Conservation (phyloP, 2,888 invertebrate genomes). For the Tryphoninae sp. region DNA sequence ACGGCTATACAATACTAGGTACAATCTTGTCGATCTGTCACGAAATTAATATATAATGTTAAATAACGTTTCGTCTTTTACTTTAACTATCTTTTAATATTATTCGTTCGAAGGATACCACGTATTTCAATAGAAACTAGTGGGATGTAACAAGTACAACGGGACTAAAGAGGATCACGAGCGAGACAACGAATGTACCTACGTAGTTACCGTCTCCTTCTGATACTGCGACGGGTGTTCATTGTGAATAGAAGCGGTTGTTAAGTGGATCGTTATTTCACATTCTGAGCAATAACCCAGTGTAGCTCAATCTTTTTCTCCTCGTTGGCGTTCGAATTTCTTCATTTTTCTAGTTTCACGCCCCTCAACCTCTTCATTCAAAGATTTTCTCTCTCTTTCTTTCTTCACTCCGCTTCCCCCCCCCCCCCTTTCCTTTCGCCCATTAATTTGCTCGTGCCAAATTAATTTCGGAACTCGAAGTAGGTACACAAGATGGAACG, state of each 20-base stretch:
- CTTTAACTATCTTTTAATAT: not conserved
- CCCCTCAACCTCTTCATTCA: not conserved
- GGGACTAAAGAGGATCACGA: not conserved
- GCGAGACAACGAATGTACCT: conserved; percentile 20
- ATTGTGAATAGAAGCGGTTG: conserved; percentile 49
- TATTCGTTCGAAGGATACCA: not conserved
- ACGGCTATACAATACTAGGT: too few species aligned
- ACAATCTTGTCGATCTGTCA: too few species aligned
- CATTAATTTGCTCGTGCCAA: conserved; percentile 40
- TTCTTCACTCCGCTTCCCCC: conserved; percentile 1
- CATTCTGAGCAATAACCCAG: conserved; percentile 46
- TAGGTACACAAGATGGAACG: conserved; percentile 4
- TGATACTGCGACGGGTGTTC: conserved; percentile 24
- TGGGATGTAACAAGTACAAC: not conserved
- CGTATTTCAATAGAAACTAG: conserved; percentile 15
- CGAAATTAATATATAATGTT: too few species aligned
- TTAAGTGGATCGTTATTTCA: conserved; percentile 59
- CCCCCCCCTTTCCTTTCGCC: not conserved
- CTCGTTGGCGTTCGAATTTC: conserved; percentile 1
- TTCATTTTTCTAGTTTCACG: not conserved
- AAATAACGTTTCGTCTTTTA: too few species aligned
- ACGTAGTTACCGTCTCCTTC: conserved; percentile 11
- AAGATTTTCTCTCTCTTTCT: conserved; percentile 16
- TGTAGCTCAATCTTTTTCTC: conserved; percentile 45
- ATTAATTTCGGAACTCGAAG: conserved; percentile 35